Percentiles rank a stretch among this genome's conserved stretches.
Conservation (phyloP, 2,888 invertebrate genomes). For the Pherbina coryleti region DNA sequence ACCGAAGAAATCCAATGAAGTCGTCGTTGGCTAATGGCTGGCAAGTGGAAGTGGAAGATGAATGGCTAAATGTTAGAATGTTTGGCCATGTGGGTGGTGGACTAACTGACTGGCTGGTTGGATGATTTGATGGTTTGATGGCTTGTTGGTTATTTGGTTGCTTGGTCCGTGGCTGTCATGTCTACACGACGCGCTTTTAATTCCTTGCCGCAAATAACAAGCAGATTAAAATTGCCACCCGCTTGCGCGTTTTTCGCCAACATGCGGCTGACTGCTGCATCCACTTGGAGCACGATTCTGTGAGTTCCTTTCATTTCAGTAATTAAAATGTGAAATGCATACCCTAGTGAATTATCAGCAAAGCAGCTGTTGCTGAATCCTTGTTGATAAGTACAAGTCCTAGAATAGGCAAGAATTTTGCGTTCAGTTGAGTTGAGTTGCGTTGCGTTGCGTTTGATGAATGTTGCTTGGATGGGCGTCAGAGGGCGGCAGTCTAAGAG, state of each 20-base stretch:
- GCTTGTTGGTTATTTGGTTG: slow-evolving; percentile 23
- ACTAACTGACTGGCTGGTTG: slow-evolving; percentile 13
- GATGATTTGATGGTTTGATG: slow-evolving; percentile 15
- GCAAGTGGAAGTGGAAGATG: slow-evolving; percentile 8
- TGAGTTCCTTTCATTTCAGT: slow-evolving; percentile 43
- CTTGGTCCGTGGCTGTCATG: slow-evolving; percentile 39
- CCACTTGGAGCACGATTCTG: slow-evolving; percentile 17
- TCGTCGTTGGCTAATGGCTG: neutral
- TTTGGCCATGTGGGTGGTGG: slow-evolving; percentile 25
- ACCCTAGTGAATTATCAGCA: neutral
- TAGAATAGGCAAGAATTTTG: too few species aligned
- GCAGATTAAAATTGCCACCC: slow-evolving; percentile 64
- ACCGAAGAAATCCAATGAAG: slow-evolving; percentile 37
- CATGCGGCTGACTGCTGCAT: neutral
- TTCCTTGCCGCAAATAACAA: slow-evolving; percentile 64
- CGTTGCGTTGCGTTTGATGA: too few species aligned
- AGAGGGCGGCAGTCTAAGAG: too few species aligned
- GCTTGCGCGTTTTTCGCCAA: slow-evolving; percentile 46
- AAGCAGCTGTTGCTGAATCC: neutral
- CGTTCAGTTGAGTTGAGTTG: too few species aligned
- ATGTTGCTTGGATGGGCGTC: too few species aligned
- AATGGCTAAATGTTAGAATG: slow-evolving; percentile 20
- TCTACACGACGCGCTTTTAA: slow-evolving; percentile 65
- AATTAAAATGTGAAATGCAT: slow-evolving; percentile 50
- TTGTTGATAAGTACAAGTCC: too few species aligned